Evolutionary conservation across 1,140 invertebrate genomes (phyloP).

Genomic region (Aporrectodea caliginosa): DNA sequence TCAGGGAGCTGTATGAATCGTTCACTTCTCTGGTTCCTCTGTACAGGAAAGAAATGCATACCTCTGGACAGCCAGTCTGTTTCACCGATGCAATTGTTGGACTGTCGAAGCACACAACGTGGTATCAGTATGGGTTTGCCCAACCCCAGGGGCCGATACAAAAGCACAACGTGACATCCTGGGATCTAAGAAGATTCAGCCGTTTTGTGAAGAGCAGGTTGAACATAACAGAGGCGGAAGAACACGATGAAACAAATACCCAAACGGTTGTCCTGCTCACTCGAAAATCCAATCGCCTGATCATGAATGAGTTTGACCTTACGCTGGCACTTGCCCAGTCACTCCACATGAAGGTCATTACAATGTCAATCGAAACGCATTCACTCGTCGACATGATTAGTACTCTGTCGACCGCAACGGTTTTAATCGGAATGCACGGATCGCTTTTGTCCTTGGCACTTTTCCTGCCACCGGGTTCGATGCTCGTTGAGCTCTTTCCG

Average conservation of each 20-base stretch:
- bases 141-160: slow-evolving; percentile 54
- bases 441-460: slow-evolving; percentile 87
- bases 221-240: slow-evolving; percentile 22
- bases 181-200: slow-evolving; percentile 35
- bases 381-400: slow-evolving; percentile 49
- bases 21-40: slow-evolving; percentile 38
- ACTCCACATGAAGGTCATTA: slow-evolving; percentile 43
- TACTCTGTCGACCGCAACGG: slow-evolving; percentile 49
- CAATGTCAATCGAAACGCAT: slow-evolving; percentile 46
- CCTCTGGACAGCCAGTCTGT: slow-evolving; percentile 43
- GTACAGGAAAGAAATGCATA: slow-evolving; percentile 32
- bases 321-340: slow-evolving; percentile 40
- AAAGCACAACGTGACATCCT: slow-evolving; percentile 29
- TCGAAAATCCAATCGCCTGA: slow-evolving; percentile 56
- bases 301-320: slow-evolving; percentile 58
- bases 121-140: slow-evolving; percentile 61
- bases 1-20: slow-evolving; percentile 41
- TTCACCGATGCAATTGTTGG: slow-evolving; percentile 55
- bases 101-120: slow-evolving; percentile 51
- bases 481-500: slow-evolving; percentile 83
- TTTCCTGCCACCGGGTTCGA: slow-evolving; percentile 90
- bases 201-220: slow-evolving; percentile 33
- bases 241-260: neutral
- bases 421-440: slow-evolving; percentile 95
- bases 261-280: slow-evolving; percentile 47